These are phyloP conservation scores for Babylonia areolata DNA, from an alignment of 1,140 invertebrate genomes.

Conservation along the genomic window DNA sequence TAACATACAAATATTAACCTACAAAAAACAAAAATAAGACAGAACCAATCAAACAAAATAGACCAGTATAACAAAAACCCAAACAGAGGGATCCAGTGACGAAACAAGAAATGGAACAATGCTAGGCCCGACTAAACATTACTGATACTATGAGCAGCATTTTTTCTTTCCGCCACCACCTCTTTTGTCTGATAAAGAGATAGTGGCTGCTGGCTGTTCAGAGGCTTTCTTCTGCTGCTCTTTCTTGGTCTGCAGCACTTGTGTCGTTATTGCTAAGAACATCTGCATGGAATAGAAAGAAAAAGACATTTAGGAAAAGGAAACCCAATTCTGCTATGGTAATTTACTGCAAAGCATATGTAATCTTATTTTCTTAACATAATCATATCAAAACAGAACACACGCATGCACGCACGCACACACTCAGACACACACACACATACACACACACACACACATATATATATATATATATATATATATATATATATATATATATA, in stretches of 20 bases:
- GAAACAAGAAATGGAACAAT: too few species aligned
- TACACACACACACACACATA: too few species aligned
- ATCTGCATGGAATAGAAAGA: constrained; percentile 78
- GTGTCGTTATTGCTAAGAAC: constrained; percentile 85
- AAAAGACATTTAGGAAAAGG: too few species aligned
- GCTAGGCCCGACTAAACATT: constrained; percentile 24
- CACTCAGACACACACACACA: too few species aligned
- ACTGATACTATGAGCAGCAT: constrained; percentile 38
- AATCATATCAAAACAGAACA: too few species aligned
- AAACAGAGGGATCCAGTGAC: neutral
- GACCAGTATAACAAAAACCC: neutral
- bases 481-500: too few species aligned
- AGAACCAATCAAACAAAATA: neutral
- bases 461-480: too few species aligned
- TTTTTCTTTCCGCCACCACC: constrained; percentile 46
- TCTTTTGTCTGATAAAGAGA: constrained; percentile 55
- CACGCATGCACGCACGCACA: too few species aligned
- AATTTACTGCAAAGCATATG: too few species aligned
- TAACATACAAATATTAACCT: too few species aligned
- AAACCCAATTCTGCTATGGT: too few species aligned
- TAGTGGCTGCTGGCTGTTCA: constrained; percentile 73
- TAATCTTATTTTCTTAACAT: too few species aligned
- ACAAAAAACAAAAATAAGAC: neutral
- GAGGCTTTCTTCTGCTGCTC: constrained; percentile 74
- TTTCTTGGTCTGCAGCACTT: constrained; percentile 84